Evolutionary conservation across 2,113 vertebrate species (phyloP), one percentile per base, ranked within the genome.

Genomic region (Rutilus rutilus): DNA sequence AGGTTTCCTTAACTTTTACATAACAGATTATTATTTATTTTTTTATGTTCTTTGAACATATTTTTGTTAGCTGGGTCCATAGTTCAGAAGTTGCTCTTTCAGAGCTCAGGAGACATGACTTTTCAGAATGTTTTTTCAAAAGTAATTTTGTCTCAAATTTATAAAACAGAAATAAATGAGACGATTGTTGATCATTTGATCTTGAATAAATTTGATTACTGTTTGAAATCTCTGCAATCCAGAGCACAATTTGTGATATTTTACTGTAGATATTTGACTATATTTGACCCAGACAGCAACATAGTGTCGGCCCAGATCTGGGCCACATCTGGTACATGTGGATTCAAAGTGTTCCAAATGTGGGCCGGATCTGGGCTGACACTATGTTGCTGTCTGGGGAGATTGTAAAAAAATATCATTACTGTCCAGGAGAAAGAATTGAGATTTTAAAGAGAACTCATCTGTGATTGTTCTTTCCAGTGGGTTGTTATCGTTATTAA

Each of bases 371-470:
- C 39, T 42, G 42, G 8, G 42, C 42, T 8, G 42, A 42, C 6
- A 1, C 39, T 7, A 8, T 42, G 39, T 42, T 42, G 39, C 39
- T 42, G 1, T 42, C 39, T 42, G 39, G 39, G 39, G 42, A 45
- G 9, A 74, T 42, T 45, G 5, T 25, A 17, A 52, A n/a, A 73
- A 45, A 71, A n/a, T 42, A 52, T 17, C 50, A 23, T 73, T 36
- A 36, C 19, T 36, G 15, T 67, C 65, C 47, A 54, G 47, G 76
- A 59, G 33, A 78, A 60, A 62, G 36, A 42, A 60, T 19, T 42
- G 54, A 80, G 57, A 64, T 80, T 9, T 45, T 79, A 79, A 62
- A 78, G 52, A 36, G 3, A 60, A 15, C 30, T 79, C 9, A 57
- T 36, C 1, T 57, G 5, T 59, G 8, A 21, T n/a, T 59, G 19